A percentile compares a stretch with the other conserved stretches of the same genome.
phyloP scores from a whole-genome alignment of 1,140 invertebrate species.

The Paralvinella palmiformis region DNA sequence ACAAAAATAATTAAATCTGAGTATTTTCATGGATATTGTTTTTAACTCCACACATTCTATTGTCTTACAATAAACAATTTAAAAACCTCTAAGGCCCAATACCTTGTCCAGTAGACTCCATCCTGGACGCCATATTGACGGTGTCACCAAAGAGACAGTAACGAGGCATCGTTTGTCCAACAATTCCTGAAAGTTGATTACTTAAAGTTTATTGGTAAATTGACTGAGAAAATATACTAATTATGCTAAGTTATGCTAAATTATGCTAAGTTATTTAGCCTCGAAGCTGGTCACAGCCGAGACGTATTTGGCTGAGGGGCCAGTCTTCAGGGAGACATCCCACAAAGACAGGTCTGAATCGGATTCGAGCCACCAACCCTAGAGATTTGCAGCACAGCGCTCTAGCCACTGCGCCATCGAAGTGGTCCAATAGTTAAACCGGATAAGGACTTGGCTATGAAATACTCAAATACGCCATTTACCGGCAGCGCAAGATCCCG shows the following conservation, averaged over 20 bases:
- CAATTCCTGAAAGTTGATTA: not conserved
- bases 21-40: not conserved
- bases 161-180: conserved; percentile 7
- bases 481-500: conserved; percentile 16
- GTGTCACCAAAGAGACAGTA: conserved; percentile 22
- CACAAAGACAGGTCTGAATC: not conserved
- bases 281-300: not conserved
- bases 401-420: too few species aligned
- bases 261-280: not conserved
- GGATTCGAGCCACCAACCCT: not conserved
- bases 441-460: too few species aligned
- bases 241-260: not conserved
- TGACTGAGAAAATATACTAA: not conserved
- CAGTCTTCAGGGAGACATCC: not conserved
- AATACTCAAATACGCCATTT: not conserved
- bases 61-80: conserved; percentile 62
- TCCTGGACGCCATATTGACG: conserved; percentile 24
- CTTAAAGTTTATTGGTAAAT: not conserved
- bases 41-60: not conserved
- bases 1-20: not conserved
- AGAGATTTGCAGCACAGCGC: not conserved
- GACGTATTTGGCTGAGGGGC: not conserved
- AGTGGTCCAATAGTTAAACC: too few species aligned
- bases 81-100: conserved; percentile 54
- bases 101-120: conserved; percentile 25